Evolutionary conservation across 2,888 invertebrate genomes (phyloP), one percentile per base, ranked within the genome.

Genomic region (Drosophila koepferae): DNA sequence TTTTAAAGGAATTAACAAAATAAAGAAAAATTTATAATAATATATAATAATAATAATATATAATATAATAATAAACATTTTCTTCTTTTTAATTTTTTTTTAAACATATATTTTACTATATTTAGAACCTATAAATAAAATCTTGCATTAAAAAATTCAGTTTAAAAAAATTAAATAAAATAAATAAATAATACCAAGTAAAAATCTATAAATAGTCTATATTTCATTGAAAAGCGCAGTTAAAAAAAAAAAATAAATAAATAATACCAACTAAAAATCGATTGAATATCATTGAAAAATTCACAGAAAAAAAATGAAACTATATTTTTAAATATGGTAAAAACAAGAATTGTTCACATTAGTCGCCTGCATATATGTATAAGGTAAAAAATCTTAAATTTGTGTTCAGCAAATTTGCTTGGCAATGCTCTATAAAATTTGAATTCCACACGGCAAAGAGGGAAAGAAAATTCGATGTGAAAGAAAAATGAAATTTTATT

Each of bases 391-490:
- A 7, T 28, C 8, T 18, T 34, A 28, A 63, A 63, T 58, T 49
- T 36, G 41, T 61, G 36, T 34, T 18, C n/a, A 23, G 34, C 14
- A 34, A 43, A 62, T 51, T 2, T 38, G 38, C 28, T 38, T 43
- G 53, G 7, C 63, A 58, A 44, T 61, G 64, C 51, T 46, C 36
- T 43, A 62, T 46, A 61, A 49, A 10, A 64, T 64, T 63, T 55
- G 18, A 53, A 18, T 53, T 34, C 34, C 36, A 41, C 23, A 28
- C 9, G 34, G 38, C n/a, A 54, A 40, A 41, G 28, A 38, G 31
- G 20, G 5, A n/a, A 16, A 14, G 28, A 53, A 54, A 59, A 76
- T 18, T 14, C 20, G 40, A 68, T 46, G 2, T 38, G 23, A 38
- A 38, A 36, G 56, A 61, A 40, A 65, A 51, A 48, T 65, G 18